A percentile compares a stretch with the other conserved stretches of the same genome.
These are phyloP conservation scores for Caenorhabditis angaria DNA, from an alignment of 2,888 invertebrate species.

Conservation along the genomic window DNA sequence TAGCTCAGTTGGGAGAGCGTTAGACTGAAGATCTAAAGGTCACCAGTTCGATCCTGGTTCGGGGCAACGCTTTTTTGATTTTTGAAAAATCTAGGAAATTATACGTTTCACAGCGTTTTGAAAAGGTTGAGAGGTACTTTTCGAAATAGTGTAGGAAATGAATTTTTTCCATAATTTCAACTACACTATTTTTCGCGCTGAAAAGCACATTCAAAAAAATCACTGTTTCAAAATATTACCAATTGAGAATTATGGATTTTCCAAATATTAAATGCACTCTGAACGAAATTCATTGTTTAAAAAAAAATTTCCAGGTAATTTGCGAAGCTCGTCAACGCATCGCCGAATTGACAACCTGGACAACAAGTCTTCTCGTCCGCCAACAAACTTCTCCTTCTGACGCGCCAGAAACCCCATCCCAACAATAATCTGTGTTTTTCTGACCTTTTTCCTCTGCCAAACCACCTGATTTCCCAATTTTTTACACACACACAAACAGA, in stretches of 20 bases:
- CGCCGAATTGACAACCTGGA: constrained; percentile 48
- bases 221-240: constrained; percentile 5
- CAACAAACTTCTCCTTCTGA: constrained; percentile 27
- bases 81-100: background rate
- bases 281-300: no score
- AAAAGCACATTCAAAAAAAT: background rate
- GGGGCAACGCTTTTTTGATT: constrained; percentile 47
- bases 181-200: constrained; percentile 2
- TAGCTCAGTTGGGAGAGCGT: constrained; percentile 72
- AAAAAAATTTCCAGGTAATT: constrained; percentile 33
- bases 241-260: no score
- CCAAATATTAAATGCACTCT: no score
- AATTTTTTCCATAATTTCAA: background rate
- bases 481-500: background rate
- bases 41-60: constrained; percentile 72
- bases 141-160: background rate
- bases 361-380: constrained; percentile 47
- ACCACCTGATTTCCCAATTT: constrained; percentile 4
- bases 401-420: background rate
- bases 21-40: constrained; percentile 73
- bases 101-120: no score
- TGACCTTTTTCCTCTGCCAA: background rate
- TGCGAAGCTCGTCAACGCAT: constrained; percentile 51
- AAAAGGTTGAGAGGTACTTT: no score
- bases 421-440: background rate